Conservation (phyloP, 2,113 vertebrate genomes). For the Ornithorhynchus anatinus region DNA sequence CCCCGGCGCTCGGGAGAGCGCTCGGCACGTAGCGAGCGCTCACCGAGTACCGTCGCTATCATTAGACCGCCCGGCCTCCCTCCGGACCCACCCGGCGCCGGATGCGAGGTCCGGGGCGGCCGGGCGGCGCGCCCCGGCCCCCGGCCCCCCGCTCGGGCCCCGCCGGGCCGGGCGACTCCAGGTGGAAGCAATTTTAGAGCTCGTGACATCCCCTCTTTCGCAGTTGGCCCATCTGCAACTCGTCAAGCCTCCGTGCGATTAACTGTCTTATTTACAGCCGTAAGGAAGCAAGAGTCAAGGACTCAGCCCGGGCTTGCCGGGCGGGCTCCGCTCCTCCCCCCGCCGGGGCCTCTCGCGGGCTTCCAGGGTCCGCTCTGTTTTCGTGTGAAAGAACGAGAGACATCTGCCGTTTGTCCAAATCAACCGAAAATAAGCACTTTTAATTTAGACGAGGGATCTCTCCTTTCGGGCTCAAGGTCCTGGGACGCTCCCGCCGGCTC, state of each 20-base stretch:
- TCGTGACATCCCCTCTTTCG: constrained; percentile 70
- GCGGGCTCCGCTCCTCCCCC: constrained; percentile 68
- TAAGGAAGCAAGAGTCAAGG: constrained; percentile 84
- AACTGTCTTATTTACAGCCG: constrained; percentile 82
- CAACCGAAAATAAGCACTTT: constrained; percentile 87
- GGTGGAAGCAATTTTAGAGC: constrained; percentile 67
- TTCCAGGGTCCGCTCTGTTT: constrained; percentile 77
- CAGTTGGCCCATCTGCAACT: constrained; percentile 81
- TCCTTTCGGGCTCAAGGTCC: constrained; percentile 80
- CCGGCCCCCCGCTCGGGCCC: too few species aligned
- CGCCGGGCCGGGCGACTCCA: constrained; percentile 61
- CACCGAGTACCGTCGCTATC: too few species aligned
- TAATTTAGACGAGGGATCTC: constrained; percentile 84
- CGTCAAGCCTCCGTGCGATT: constrained; percentile 78
- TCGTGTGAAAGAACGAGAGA: constrained; percentile 77
- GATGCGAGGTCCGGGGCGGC: too few species aligned
- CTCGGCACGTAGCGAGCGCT: too few species aligned
- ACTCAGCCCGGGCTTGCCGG: constrained; percentile 74
- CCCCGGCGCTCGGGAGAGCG: too few species aligned
- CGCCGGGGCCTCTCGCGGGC: constrained; percentile 70
- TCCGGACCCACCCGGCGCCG: too few species aligned
- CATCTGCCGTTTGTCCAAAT: constrained; percentile 87
- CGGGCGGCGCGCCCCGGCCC: too few species aligned
- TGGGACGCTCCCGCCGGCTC: constrained; percentile 59
- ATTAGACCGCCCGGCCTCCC: too few species aligned